These are phyloP conservation scores for Pungitius pungitius DNA, from an alignment of 2,113 vertebrate species.

Conservation along the genomic window DNA sequence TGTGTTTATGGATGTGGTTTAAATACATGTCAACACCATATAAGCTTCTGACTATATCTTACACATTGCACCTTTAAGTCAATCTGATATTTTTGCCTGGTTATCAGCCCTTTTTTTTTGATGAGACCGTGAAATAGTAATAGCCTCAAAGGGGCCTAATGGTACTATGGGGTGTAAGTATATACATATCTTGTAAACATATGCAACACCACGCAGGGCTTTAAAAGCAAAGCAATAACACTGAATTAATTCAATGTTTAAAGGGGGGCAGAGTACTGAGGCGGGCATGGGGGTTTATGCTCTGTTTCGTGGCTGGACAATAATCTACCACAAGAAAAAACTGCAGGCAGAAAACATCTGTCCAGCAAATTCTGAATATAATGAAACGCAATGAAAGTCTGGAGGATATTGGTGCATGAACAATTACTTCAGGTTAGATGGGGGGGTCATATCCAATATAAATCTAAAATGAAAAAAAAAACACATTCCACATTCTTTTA, in stretches of 20 bases:
- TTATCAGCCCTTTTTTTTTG: conserved; percentile 15
- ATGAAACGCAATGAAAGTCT: conserved; percentile 10
- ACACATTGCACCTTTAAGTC: background rate
- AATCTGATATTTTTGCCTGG: background rate
- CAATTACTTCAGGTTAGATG: background rate
- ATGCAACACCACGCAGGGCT: background rate
- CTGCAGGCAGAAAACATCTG: background rate
- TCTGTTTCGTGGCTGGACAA: conserved; percentile 7
- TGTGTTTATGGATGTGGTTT: too few relatives aligned
- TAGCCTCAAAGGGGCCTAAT: conserved; percentile 14
- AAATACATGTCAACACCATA: background rate
- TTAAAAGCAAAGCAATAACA: conserved; percentile 35
- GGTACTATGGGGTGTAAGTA: conserved; percentile 19
- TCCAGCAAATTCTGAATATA: conserved; percentile 7
- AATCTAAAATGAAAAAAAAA: background rate
- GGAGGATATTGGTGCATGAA: background rate
- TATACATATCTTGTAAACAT: conserved; percentile 18
- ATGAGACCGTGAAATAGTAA: conserved; percentile 21
- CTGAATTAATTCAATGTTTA: conserved; percentile 22
- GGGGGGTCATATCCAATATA: background rate
- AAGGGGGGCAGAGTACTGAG: background rate
- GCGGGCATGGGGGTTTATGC: background rate
- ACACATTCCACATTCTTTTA: background rate
- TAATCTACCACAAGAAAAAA: conserved; percentile 16
- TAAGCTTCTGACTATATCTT: background rate